phyloP scores from a whole-genome alignment of 2,113 vertebrate genomes.

The Cepphus grylle region DNA sequence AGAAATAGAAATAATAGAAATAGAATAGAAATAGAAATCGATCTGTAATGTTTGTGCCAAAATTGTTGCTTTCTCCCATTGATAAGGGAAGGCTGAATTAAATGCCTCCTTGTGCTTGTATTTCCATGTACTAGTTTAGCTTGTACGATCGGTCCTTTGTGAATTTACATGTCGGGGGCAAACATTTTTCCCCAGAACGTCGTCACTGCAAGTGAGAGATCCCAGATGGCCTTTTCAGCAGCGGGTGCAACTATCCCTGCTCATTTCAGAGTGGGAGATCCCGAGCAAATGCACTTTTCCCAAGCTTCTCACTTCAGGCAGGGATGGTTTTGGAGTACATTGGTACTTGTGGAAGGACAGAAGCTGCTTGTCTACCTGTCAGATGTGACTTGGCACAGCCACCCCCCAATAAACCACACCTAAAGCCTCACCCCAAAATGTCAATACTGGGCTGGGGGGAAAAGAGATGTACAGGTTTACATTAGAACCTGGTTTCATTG shows the following conservation, averaged over 20 bases:
- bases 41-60: not conserved
- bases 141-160: not conserved
- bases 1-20: not conserved
- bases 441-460: not conserved
- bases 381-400: not conserved
- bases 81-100: not conserved
- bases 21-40: too few species aligned
- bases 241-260: not conserved
- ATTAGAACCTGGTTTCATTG: rapidly evolving
- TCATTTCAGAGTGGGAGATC: too few species aligned
- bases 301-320: not conserved
- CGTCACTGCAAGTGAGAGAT: too few species aligned
- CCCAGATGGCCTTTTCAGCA: not conserved
- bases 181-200: not conserved
- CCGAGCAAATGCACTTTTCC: not conserved
- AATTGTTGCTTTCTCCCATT: not conserved
- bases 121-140: not conserved
- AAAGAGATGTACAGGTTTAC: not conserved
- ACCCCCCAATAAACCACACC: not conserved
- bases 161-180: not conserved
- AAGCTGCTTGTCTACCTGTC: not conserved
- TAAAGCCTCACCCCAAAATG: too few species aligned
- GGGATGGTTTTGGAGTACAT: not conserved
- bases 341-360: rapidly evolving
- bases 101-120: not conserved